Evolutionary conservation across 2,113 vertebrate genomes (phyloP).

Genomic region (Mustela nigripes): DNA sequence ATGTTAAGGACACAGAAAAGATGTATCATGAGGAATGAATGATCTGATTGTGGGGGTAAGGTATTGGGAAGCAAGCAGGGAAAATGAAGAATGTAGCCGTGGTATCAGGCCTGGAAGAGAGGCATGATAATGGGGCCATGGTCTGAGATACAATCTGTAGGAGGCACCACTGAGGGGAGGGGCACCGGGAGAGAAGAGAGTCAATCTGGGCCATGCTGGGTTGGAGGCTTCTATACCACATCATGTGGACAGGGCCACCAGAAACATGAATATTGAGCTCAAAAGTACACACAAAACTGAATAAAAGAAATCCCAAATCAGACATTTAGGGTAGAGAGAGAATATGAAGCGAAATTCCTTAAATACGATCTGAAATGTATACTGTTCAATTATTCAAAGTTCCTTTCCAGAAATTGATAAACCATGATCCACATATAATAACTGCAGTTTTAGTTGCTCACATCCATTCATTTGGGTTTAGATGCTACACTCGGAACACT

Average conservation of each 20-base stretch:
- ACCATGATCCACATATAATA: not conserved
- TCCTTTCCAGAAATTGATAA: not conserved
- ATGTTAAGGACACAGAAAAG: not conserved
- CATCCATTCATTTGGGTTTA: conserved; percentile 5
- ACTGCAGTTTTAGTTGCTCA: conserved; percentile 15
- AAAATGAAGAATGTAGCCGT: not conserved
- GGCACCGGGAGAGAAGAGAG: not conserved
- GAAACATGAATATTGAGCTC: not conserved
- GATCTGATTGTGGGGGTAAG: not conserved
- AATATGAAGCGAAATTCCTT: not conserved
- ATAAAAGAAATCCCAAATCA: not conserved
- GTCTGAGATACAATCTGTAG: not conserved
- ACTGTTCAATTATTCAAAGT: conserved; percentile 37
- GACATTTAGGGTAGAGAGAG: not conserved
- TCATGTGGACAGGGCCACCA: not conserved
- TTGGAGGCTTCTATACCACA: not conserved
- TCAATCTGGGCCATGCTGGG: not conserved
- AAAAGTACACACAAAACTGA: not conserved
- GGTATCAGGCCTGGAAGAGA: not conserved
- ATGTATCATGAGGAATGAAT: not conserved
- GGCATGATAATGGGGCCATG: not conserved
- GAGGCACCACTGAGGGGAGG: not conserved
- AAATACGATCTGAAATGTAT: not conserved
- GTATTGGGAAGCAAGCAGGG: not conserved
- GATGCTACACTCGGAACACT: not conserved